Conservation (phyloP, 2,113 vertebrate species). For the Sinocyclocheilus grahami region DNA sequence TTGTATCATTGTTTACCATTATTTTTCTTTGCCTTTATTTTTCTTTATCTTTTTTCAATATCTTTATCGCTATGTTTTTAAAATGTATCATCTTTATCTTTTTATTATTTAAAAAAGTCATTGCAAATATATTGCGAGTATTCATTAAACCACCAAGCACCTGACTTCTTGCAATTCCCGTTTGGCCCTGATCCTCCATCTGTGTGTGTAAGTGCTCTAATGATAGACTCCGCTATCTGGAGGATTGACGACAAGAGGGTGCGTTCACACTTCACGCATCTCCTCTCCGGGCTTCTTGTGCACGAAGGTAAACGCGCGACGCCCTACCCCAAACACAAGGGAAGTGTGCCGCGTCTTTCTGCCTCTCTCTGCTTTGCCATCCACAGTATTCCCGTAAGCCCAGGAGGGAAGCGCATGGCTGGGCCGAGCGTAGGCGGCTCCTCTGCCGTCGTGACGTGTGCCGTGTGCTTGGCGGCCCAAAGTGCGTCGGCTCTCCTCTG, state of each 20-base stretch:
- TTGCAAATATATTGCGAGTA: background rate
- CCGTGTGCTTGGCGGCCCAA: constrained; percentile 60
- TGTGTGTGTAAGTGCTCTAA: constrained; percentile 50
- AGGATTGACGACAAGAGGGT: constrained; percentile 22
- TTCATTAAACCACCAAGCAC: background rate
- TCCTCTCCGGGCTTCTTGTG: constrained; percentile 23
- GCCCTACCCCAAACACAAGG: constrained; percentile 8
- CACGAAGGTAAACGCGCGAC: background rate
- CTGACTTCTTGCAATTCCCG: background rate
- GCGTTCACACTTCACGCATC: constrained; percentile 50
- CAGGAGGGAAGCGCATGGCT: constrained; percentile 43
- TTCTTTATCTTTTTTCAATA: background rate
- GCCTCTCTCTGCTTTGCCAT: constrained; percentile 12
- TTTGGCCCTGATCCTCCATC: constrained; percentile 11
- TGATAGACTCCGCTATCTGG: constrained; percentile 54
- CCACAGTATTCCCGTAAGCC: constrained; percentile 41
- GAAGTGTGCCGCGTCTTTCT: background rate
- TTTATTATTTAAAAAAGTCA: background rate
- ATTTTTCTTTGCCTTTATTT: background rate
- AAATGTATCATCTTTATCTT: background rate
- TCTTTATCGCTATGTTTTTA: background rate
- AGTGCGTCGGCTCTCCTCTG: constrained; percentile 69
- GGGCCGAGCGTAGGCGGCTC: constrained; percentile 29
- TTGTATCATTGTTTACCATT: background rate
- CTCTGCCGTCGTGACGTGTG: constrained; percentile 13